Conservation (phyloP, 2,888 invertebrate species). For the Eristalis pertinax region DNA sequence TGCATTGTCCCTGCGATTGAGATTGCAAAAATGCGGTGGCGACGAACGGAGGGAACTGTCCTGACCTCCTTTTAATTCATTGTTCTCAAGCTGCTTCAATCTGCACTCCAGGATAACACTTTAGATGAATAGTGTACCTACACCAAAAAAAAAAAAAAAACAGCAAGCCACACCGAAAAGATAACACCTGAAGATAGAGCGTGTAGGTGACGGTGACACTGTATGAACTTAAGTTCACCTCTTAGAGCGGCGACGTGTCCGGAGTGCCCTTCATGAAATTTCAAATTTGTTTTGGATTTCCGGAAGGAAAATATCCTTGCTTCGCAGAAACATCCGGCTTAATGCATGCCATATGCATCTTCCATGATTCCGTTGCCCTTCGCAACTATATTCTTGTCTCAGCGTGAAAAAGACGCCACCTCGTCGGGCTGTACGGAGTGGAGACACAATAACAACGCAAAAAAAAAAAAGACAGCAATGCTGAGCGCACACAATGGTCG, state of each 20-base stretch:
- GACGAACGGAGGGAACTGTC: constrained; percentile 12
- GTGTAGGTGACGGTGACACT: neutral
- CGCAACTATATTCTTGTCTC: neutral
- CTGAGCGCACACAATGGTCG: constrained; percentile 13
- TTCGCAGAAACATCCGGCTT: neutral
- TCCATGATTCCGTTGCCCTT: neutral
- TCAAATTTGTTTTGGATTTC: neutral
- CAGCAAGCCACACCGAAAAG: neutral
- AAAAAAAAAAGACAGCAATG: neutral
- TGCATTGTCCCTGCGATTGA: constrained; percentile 46
- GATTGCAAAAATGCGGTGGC: constrained; percentile 44
- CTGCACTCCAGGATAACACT: constrained; percentile 44
- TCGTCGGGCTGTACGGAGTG: neutral
- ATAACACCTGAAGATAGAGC: neutral
- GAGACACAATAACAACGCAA: neutral
- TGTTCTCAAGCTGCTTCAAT: constrained; percentile 56
- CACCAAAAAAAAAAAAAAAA: neutral
- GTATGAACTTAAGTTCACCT: neutral
- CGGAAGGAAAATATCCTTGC: neutral
- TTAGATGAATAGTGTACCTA: constrained; percentile 15
- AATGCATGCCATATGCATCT: neutral
- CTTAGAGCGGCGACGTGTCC: neutral
- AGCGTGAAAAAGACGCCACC: neutral
- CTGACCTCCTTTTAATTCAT: constrained; percentile 63
- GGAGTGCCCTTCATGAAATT: neutral